Evolutionary conservation across 2,888 invertebrate genomes (phyloP), one percentile per base, ranked within the genome.

Genomic region (Chrysolina haemoptera): DNA sequence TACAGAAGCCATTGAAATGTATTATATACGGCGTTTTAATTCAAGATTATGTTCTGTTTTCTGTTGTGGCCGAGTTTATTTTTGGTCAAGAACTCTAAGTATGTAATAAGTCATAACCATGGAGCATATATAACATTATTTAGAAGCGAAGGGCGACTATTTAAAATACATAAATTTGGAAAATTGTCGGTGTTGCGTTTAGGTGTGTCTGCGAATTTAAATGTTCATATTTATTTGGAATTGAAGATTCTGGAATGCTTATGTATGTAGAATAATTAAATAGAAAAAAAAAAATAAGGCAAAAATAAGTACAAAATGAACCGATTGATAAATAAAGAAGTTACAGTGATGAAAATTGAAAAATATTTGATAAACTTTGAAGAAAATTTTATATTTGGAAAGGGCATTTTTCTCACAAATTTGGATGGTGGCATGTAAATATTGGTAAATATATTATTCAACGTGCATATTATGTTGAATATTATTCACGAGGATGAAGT

Each of bases 1-100:
- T 75, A 77, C 73, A 75, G 63, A 62, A 71, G 73, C 66, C 70
- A 71, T 71, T 73, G 75, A 75, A 73, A 75, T 73, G 48, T 70
- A 71, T 77, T 66, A 67, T 66, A 55, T 65, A 53, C 53, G 12
- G 53, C 59, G 62, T 40, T 71, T 66, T 64, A 53, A 62, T 53
- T 63, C 64, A 48, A 55, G 67, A 77, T 75, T 68, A 75, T 68
- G 64, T 62, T 68, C 59, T 16, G 64, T 62, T 55, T 65, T 64
- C 41, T 53, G 53, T 64, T 70, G 55, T 20, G 53, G 64, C 20
- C 41, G n/a, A 20, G 53, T 53, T 53, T 70, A 12, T 64, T 53
- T 64, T 53, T 64, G 35, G 35, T 70, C 50, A 48, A 46, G 35
- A 35, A 53, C 50, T 22, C 16, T 53, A 18, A 22, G 53, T 53